Base-by-base conservation (phyloP, 2,797 vertebrate species). In the Pyrrhura leucotis region DNA sequence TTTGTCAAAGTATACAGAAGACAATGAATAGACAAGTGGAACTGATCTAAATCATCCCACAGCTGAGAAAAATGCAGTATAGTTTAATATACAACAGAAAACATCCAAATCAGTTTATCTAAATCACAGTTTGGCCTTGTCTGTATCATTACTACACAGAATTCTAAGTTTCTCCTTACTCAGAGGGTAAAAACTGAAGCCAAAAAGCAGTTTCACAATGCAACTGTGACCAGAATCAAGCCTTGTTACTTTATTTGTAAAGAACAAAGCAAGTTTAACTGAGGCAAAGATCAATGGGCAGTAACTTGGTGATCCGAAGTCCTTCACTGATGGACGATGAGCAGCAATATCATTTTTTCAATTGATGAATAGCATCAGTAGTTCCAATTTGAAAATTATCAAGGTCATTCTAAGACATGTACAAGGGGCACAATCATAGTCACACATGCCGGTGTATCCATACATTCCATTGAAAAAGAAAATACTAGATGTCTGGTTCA, bases 1-100 rank as follows among this genome's bases (percentile, higher is more conserved):
- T 82, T 80, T 95, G 59, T 93, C 77, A 96, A 87, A 93, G 59
- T 67, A 81, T 17, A 90, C 13, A 86, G 67, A 93, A 88, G 31
- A 65, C 67, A 93, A 84, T 63, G 69, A 92, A 84, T 35, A 90
- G 40, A 2, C 82, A 86, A 94, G 78, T 26, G 47, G 29, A 87
- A 76, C 51, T 80, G 53, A 81, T 75, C 56, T 74, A 84, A 91
- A 93, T 74, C 61, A 85, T 45, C 65, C 47, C 61, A 48, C 48
- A 74, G 65, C 16, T 80, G 53, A 89, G 63, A 88, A 85, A 89
- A 89, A 76, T 7, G 23, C 20, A 85, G 26, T 18, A 8, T 25
- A 54, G n/a, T 68, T 85, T 67, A 79, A 96, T 12, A 95, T 29
- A 78, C 92, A 87, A 25, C 26, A 83, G 66, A 72, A 90, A 87